Evolutionary conservation across 2,888 invertebrate species (phyloP).

Genomic region (Pecten maximus): DNA sequence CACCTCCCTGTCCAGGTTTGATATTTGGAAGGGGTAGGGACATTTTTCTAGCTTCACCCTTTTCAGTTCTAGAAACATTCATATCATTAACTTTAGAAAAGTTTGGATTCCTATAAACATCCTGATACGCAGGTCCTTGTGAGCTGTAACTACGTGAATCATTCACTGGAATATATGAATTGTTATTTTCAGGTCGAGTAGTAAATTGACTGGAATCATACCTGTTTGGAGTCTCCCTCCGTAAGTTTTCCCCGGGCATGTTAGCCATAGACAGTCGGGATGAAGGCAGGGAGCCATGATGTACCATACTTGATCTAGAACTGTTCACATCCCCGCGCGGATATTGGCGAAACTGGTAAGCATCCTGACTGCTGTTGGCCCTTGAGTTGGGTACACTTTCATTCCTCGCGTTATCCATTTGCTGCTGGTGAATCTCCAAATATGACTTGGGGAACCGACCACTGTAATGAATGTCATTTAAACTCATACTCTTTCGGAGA

Average conservation of each 20-base stretch:
- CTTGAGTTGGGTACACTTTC: background rate
- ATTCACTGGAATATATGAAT: background rate
- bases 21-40: background rate
- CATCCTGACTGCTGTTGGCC: constrained; percentile 22
- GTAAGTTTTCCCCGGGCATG: background rate
- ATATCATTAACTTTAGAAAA: background rate
- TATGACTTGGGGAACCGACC: background rate
- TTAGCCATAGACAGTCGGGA: constrained; percentile 3
- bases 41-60: background rate
- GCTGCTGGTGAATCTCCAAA: background rate
- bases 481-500: background rate
- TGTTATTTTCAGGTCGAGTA: background rate
- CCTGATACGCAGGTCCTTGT: background rate
- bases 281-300: constrained; percentile 2
- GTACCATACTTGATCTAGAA: background rate
- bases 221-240: background rate
- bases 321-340: constrained; percentile 34
- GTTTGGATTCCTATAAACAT: background rate
- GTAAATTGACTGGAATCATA: constrained; percentile 13
- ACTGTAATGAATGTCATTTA: constrained; percentile 8
- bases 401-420: background rate
- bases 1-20: background rate
- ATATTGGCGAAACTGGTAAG: constrained; percentile 35
- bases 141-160: background rate
- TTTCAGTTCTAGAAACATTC: background rate